Evolutionary conservation across 1,140 invertebrate species (phyloP), one percentile per base, ranked within the genome.

Genomic region (Aethina tumida): DNA sequence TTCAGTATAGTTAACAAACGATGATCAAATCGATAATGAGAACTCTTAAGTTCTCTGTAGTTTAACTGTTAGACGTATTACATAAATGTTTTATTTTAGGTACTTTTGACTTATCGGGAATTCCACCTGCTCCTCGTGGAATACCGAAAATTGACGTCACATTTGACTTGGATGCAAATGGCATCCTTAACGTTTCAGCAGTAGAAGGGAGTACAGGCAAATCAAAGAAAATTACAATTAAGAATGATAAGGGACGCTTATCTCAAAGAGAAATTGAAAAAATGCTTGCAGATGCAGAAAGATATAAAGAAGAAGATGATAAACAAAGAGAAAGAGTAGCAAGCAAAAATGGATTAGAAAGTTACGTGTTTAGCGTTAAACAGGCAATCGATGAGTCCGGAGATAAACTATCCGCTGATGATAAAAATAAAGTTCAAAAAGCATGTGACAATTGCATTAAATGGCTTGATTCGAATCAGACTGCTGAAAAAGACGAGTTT

Each of bases 111-210:
- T 59, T 90, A 17, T 74, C 72, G 79, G 65, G 64, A n/a, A 65
- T 68, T 13, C 59, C 63, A 13, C 68, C 69, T 2, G 68, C 69
- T 4, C 68, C 68, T 0, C 56, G 66, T 9, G 69, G 68, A 15
- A 62, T 70, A 1, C 69, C 80, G 0, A 74, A 83, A 55, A 70
- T 53, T 80, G 86, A 64, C 82, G 82, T 18, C 81, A 85, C 56
- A 56, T 81, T 79, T 45, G 74, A 78, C 43, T 56, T 79, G 20
- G 76, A 79, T 47, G 76, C 75, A 1, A 81, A 81, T 45, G 79
- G 79, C 13, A 79, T 84, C 19, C 60, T 84, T 27, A 75, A 74
- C 33, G 75, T 79, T 3, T 70, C 71, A 0, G 70, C 69, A 0
- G 58, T 68, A 29, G 70, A 68, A 19, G 68, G 57, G 34, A 70